Conservation (phyloP, 2,113 vertebrate genomes). For the Serilophus lunatus region DNA sequence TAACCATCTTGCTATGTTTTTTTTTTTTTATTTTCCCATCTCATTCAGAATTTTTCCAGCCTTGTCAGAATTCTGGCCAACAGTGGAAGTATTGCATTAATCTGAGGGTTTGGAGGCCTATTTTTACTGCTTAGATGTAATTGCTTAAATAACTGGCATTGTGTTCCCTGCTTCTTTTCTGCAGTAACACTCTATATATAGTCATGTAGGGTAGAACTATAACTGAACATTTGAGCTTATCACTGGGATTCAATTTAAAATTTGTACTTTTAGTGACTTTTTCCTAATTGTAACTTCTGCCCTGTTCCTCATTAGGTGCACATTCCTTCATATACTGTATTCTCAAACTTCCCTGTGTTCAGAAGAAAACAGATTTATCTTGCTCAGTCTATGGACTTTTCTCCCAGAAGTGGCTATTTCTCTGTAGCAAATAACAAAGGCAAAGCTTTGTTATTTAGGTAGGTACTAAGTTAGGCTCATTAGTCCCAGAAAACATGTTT, state of each 20-base stretch:
- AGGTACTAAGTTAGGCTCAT: not conserved
- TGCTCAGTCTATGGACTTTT: conserved; percentile 86
- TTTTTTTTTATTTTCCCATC: not conserved
- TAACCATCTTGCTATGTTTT: fast-evolving
- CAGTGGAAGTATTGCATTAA: not conserved
- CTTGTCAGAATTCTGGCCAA: not conserved
- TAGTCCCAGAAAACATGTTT: not conserved
- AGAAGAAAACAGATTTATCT: conserved; percentile 78
- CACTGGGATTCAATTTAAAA: not conserved
- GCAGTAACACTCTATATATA: not conserved
- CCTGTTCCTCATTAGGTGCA: conserved; percentile 77
- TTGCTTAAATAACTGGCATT: not conserved
- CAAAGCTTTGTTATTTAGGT: conserved; percentile 90
- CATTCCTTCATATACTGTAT: conserved; percentile 87
- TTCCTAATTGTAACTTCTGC: not conserved
- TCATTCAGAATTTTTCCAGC: not conserved
- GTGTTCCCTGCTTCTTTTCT: not conserved
- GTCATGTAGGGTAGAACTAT: not conserved
- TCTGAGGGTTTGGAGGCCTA: not conserved
- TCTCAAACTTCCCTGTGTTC: conserved; percentile 90
- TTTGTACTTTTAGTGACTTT: not conserved
- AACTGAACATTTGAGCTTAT: not conserved
- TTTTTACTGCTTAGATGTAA: not conserved
- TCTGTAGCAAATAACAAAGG: conserved; percentile 92
- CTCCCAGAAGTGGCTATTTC: conserved; percentile 92